Conservation (phyloP, 2,797 vertebrate genomes). For the Staurois parvus region DNA sequence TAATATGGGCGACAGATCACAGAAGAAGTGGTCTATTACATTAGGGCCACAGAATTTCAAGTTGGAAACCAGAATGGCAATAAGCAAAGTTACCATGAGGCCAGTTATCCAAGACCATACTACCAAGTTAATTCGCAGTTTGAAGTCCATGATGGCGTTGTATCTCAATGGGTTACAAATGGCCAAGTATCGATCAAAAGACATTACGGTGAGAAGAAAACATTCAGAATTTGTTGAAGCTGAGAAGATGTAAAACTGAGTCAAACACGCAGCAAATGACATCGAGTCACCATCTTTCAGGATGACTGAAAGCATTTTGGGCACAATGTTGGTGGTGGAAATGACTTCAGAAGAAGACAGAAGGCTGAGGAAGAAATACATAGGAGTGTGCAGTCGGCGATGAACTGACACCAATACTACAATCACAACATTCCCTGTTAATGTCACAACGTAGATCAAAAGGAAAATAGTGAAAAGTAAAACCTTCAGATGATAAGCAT, state of each 20-base stretch:
- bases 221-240: slow-evolving; percentile 64
- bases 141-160: slow-evolving; percentile 58
- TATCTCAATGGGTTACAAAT: slow-evolving; percentile 64
- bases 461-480: slow-evolving; percentile 10
- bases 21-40: slow-evolving; percentile 55
- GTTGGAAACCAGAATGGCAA: slow-evolving; percentile 29
- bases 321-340: slow-evolving; percentile 52
- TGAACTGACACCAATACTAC: slow-evolving; percentile 7
- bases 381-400: slow-evolving; percentile 18
- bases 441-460: slow-evolving; percentile 6
- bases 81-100: slow-evolving; percentile 40
- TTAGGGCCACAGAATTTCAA: slow-evolving; percentile 42
- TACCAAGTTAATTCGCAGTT: slow-evolving; percentile 61
- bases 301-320: slow-evolving; percentile 39
- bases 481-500: slow-evolving; percentile 9
- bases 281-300: slow-evolving; percentile 4
- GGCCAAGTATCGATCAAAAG: slow-evolving; percentile 64
- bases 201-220: slow-evolving; percentile 67
- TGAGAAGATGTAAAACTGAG: slow-evolving; percentile 66
- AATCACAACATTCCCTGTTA: slow-evolving; percentile 43
- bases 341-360: slow-evolving; percentile 46
- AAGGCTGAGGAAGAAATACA: slow-evolving; percentile 44
- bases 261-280: slow-evolving; percentile 63
- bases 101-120: slow-evolving; percentile 64
- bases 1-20: slow-evolving; percentile 38